Conservation (phyloP, 2,797 vertebrate species). For the Xerus rutilus region DNA sequence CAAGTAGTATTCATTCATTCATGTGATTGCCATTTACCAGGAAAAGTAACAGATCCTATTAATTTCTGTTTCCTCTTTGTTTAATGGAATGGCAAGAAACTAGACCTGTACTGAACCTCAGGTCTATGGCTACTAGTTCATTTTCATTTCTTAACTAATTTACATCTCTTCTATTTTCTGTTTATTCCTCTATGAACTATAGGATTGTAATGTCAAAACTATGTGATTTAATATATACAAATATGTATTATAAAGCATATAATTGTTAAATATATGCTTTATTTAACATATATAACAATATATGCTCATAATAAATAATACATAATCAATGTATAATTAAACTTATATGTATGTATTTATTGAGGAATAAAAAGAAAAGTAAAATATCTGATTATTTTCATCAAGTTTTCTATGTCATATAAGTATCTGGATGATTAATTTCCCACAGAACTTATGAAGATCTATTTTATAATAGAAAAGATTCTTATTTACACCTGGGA, state of each 20-base stretch:
- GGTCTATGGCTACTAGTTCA: not conserved
- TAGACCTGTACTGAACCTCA: not conserved
- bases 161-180: not conserved
- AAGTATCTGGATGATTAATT: not conserved
- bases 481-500: not conserved
- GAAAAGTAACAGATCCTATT: not conserved
- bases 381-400: constrained; percentile 57
- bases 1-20: not conserved
- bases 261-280: no score
- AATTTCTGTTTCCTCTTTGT: not conserved
- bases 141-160: not conserved
- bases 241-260: not conserved
- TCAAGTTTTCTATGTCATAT: not conserved
- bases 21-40: not conserved
- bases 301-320: constrained; percentile 23
- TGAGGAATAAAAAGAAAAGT: constrained; percentile 51
- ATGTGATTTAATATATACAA: constrained; percentile 32
- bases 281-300: no score
- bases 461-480: constrained; percentile 46
- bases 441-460: not conserved
- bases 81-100: not conserved
- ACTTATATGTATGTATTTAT: not conserved
- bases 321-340: constrained; percentile 9
- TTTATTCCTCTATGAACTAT: not conserved
- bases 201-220: constrained; percentile 10